Percentiles rank a stretch among this genome's conserved stretches.
Conservation (phyloP, 2,113 vertebrate genomes). For the Aspiorhynchus laticeps region DNA sequence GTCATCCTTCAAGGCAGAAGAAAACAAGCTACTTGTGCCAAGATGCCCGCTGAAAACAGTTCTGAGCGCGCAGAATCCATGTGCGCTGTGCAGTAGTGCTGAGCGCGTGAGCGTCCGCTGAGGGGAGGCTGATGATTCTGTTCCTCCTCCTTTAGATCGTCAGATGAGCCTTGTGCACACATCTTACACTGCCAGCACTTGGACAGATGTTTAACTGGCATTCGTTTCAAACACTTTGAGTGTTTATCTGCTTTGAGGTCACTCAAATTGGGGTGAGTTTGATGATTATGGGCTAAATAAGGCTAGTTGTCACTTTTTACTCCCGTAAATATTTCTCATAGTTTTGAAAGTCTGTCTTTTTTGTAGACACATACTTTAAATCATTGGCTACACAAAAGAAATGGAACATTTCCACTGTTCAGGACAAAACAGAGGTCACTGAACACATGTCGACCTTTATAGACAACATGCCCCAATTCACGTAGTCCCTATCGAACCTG, state of each 20-base stretch:
- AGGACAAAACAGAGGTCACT: not conserved
- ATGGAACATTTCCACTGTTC: not conserved
- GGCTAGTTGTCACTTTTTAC: not conserved
- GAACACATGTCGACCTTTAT: not conserved
- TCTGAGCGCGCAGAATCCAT: not conserved
- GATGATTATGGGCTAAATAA: not conserved
- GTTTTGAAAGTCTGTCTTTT: not conserved
- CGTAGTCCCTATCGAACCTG: not conserved
- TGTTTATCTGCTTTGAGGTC: constrained; percentile 10
- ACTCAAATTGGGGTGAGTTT: not conserved
- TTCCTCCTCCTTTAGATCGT: constrained; percentile 19
- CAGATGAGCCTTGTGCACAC: constrained; percentile 10
- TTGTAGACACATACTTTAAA: not conserved
- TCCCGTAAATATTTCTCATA: not conserved
- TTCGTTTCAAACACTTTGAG: constrained; percentile 15
- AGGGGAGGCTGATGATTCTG: constrained; percentile 8
- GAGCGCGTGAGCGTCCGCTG: not conserved
- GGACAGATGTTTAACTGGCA: not conserved
- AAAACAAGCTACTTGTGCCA: not conserved
- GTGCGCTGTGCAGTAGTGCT: not conserved
- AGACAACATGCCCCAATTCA: not conserved
- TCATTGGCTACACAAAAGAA: not conserved
- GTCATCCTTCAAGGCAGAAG: not conserved
- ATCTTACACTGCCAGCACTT: constrained; percentile 17
- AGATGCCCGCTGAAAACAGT: not conserved